phyloP scores from a whole-genome alignment of 1,140 invertebrate species.

The Drosophila nigromelanica region DNA sequence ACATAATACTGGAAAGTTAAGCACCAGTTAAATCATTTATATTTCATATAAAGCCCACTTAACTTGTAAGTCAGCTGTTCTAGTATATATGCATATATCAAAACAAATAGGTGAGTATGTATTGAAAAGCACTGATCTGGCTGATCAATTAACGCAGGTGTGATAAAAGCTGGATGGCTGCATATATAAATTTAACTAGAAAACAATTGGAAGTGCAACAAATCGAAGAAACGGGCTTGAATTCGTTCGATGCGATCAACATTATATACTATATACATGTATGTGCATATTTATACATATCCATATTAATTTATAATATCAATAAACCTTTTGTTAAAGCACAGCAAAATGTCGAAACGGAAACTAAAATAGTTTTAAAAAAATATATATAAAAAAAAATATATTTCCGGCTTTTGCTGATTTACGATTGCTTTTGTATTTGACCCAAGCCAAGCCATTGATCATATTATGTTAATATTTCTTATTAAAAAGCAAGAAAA shows the following conservation, averaged over 20 bases:
- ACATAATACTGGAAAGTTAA: too few relatives aligned
- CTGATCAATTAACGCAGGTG: conserved; percentile 23
- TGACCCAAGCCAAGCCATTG: conserved; percentile 3
- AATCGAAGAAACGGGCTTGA: conserved; percentile 5
- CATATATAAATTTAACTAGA: conserved; percentile 22
- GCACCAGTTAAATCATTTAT: too few relatives aligned
- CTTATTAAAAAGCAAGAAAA: background rate
- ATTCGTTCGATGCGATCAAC: too few relatives aligned
- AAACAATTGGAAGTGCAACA: conserved; percentile 22
- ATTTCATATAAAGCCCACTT: too few relatives aligned
- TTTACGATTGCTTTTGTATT: conserved; percentile 12
- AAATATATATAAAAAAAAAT: conserved; percentile 15
- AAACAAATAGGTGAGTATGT: background rate
- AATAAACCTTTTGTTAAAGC: background rate
- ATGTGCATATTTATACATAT: background rate
- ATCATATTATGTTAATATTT: conserved; percentile 34
- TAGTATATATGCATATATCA: background rate
- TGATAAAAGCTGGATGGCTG: conserved; percentile 25
- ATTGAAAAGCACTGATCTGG: background rate
- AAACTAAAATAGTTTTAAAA: background rate
- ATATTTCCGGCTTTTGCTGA: conserved; percentile 31
- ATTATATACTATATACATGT: too few relatives aligned
- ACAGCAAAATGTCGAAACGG: conserved; percentile 2
- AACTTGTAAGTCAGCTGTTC: too few relatives aligned
- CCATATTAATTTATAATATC: background rate